Conservation (phyloP, 2,113 vertebrate genomes). For the Rostratula benghalensis region DNA sequence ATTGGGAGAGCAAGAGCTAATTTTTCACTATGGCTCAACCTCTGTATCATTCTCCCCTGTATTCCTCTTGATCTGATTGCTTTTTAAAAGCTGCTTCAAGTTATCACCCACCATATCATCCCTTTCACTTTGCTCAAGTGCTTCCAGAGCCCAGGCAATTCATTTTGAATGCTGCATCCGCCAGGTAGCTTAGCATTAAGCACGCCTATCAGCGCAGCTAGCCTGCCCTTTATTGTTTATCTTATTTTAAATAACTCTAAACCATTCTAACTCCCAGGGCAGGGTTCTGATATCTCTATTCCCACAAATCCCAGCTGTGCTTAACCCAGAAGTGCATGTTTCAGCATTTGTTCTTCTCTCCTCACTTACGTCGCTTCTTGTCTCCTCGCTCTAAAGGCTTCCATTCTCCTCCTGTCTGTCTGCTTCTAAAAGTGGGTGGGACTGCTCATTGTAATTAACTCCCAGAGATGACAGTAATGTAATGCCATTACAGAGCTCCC, state of each 20-base stretch:
- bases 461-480: constrained; percentile 58
- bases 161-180: not conserved
- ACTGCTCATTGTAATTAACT: constrained; percentile 50
- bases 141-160: not conserved
- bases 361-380: not conserved
- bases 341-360: not conserved
- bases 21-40: not conserved
- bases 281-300: not conserved
- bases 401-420: constrained; percentile 49
- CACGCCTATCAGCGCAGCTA: rapidly evolving
- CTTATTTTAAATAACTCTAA: not conserved
- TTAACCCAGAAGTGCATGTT: not conserved
- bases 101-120: not conserved
- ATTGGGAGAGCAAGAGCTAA: not conserved
- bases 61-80: not conserved
- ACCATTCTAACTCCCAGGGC: not conserved
- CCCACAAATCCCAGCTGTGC: not conserved
- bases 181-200: not conserved
- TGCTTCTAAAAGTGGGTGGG: constrained; percentile 43
- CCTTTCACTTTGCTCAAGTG: not conserved
- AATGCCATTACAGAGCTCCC: constrained; percentile 52
- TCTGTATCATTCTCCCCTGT: not conserved
- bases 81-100: not conserved
- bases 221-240: not conserved
- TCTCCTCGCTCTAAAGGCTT: not conserved